Percentiles rank a stretch among this genome's conserved stretches.
These are phyloP conservation scores for Megaceryle alcyon DNA, from an alignment of 2,797 vertebrate genomes.

Conservation along the genomic window DNA sequence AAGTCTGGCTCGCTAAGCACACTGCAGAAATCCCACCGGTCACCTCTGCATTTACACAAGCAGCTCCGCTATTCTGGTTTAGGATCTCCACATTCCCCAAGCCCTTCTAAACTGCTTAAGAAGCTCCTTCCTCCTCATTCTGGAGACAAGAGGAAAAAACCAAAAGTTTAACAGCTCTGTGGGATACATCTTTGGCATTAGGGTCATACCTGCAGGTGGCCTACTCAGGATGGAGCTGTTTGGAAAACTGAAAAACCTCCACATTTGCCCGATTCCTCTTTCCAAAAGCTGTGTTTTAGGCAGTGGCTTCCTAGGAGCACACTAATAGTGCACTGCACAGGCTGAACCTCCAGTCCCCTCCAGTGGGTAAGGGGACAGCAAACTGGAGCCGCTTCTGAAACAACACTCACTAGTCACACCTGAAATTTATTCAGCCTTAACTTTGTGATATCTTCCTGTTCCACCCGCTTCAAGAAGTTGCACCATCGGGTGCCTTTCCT, in stretches of 20 bases:
- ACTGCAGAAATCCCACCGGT: neutral
- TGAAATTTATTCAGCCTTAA: neutral
- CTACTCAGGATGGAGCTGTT: neutral
- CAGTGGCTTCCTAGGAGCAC: neutral
- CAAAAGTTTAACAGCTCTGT: neutral
- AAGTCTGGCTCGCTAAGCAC: neutral
- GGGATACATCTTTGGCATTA: neutral
- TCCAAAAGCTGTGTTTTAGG: neutral
- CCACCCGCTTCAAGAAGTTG: neutral
- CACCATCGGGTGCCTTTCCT: constrained; percentile 23
- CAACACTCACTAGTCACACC: rapidly evolving
- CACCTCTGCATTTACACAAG: neutral
- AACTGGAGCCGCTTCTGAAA: neutral
- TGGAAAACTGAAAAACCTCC: neutral
- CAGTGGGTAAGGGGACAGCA: neutral
- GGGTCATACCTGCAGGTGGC: neutral
- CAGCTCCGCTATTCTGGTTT: neutral
- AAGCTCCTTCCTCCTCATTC: neutral
- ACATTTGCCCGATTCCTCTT: neutral
- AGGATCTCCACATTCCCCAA: neutral
- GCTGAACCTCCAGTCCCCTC: neutral
- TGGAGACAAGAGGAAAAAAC: neutral
- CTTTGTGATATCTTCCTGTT: neutral
- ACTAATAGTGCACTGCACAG: neutral
- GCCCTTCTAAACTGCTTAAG: neutral